phyloP scores from a whole-genome alignment of 2,797 vertebrate genomes.

The Chelon auratus region DNA sequence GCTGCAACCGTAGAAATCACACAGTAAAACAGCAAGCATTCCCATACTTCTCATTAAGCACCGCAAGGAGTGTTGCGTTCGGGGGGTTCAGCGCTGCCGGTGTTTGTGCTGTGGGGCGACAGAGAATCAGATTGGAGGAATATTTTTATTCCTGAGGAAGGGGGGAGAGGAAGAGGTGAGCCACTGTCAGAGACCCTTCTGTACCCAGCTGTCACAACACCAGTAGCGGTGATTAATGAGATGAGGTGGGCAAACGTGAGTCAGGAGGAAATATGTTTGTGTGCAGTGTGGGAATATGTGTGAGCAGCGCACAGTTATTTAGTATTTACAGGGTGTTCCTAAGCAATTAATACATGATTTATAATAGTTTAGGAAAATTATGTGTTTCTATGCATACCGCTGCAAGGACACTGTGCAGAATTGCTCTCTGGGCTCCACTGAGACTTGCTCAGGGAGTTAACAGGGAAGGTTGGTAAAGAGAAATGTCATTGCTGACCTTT shows the following conservation, averaged over 20 bases:
- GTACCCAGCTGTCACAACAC: slow-evolving; percentile 69
- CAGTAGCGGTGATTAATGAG: slow-evolving; percentile 77
- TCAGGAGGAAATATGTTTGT: slow-evolving; percentile 35
- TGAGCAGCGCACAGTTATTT: background rate
- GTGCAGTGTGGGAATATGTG: slow-evolving; percentile 11
- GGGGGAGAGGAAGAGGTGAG: slow-evolving; percentile 61
- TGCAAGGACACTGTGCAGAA: background rate
- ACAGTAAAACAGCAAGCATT: background rate
- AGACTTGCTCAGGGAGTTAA: too few relatives aligned
- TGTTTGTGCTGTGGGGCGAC: slow-evolving; percentile 8
- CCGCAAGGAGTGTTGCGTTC: background rate
- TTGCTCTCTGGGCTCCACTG: slow-evolving; percentile 8
- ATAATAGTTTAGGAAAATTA: background rate
- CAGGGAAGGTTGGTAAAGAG: background rate
- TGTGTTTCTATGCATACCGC: background rate
- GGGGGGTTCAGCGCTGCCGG: too few relatives aligned
- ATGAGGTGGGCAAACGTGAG: slow-evolving; percentile 28
- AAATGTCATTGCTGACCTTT: background rate
- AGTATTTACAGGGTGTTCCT: slow-evolving; percentile 2
- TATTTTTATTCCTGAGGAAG: slow-evolving; percentile 64
- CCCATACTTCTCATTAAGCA: slow-evolving; percentile 9
- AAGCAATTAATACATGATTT: slow-evolving; percentile 1
- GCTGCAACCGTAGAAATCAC: background rate
- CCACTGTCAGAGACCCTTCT: slow-evolving; percentile 58
- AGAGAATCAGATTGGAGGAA: slow-evolving; percentile 40